Evolutionary conservation across 2,888 invertebrate species (phyloP).

Genomic region (Drosophila bunnanda): DNA sequence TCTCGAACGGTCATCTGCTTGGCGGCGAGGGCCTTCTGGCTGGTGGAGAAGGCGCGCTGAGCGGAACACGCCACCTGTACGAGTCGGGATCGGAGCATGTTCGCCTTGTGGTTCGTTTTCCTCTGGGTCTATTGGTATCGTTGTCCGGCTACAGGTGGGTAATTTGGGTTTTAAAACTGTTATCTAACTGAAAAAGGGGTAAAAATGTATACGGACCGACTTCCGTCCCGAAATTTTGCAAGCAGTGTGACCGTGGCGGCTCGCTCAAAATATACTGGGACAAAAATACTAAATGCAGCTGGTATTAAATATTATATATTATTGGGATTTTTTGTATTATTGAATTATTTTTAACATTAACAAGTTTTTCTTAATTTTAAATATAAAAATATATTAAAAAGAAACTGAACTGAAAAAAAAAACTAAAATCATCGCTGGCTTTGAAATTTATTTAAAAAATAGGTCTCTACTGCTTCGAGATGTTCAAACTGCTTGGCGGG

Average conservation of each 20-base stretch:
- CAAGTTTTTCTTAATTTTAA: neutral
- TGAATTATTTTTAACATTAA: neutral
- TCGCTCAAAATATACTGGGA: neutral
- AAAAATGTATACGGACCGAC: conserved; percentile 51
- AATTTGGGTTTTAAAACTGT: conserved; percentile 36
- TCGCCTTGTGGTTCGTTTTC: conserved; percentile 36
- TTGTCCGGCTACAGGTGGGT: conserved; percentile 26
- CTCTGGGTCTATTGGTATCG: conserved; percentile 21
- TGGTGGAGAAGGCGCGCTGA: conserved; percentile 86
- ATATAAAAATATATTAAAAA: neutral
- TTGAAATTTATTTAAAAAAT: neutral
- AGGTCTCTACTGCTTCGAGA: neutral
- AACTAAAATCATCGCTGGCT: neutral
- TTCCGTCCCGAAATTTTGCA: conserved; percentile 29
- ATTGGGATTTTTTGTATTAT: neutral
- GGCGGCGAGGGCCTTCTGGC: conserved; percentile 83
- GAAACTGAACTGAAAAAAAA: too few species aligned
- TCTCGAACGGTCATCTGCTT: conserved; percentile 96
- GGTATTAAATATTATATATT: neutral
- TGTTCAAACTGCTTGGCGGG: conserved; percentile 30
- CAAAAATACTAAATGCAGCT: neutral
- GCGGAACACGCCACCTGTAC: conserved; percentile 78
- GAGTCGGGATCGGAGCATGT: conserved; percentile 67
- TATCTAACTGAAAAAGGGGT: conserved; percentile 56
- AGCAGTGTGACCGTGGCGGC: conserved; percentile 13